These are phyloP conservation scores for Cephus sareptanus DNA, from an alignment of 2,888 invertebrate genomes.

Conservation along the genomic window DNA sequence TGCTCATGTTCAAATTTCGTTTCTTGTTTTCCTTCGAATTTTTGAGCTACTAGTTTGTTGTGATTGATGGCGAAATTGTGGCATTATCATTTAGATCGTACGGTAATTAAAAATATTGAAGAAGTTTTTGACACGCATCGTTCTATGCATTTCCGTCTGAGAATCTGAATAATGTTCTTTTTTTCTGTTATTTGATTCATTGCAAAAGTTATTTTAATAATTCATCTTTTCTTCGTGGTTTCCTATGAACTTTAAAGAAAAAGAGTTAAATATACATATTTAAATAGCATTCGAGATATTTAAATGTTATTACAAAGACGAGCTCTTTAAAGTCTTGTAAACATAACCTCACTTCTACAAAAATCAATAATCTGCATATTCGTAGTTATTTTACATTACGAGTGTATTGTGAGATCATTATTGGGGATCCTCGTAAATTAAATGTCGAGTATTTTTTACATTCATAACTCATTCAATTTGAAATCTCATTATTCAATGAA, in stretches of 20 bases:
- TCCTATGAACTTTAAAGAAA: not conserved
- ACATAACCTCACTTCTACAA: constrained; percentile 58
- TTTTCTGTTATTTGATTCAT: not conserved
- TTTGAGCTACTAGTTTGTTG: not conserved
- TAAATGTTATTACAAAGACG: not conserved
- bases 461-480: not conserved
- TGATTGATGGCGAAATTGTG: not conserved
- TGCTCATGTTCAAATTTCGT: not conserved
- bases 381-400: constrained; percentile 11
- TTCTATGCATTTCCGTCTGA: not conserved
- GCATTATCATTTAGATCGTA: not conserved
- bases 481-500: not conserved
- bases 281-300: not conserved
- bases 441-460: not conserved
- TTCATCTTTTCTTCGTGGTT: not conserved
- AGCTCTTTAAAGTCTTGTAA: constrained; percentile 32
- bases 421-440: not conserved
- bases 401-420: not conserved
- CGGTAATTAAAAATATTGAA: not conserved
- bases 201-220: not conserved
- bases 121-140: not conserved
- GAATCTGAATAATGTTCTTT: not conserved
- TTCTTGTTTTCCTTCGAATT: not conserved
- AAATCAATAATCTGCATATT: constrained; percentile 57
- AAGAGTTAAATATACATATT: not conserved